phyloP scores from a whole-genome alignment of 2,113 vertebrate species.

The Prochilodus magdalenae region DNA sequence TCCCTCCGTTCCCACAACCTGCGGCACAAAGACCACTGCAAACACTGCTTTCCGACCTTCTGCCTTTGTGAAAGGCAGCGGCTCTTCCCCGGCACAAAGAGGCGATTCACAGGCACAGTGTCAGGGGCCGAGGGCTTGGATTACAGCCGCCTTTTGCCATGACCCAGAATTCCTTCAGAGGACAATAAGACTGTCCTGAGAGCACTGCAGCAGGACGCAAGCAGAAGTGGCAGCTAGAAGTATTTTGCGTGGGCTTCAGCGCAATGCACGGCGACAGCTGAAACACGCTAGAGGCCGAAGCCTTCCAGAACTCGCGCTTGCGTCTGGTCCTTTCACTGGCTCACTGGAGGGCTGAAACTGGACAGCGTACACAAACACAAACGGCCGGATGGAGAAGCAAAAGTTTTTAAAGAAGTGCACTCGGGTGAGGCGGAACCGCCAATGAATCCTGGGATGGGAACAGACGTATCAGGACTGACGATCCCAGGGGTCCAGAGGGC shows the following conservation, averaged over 20 bases:
- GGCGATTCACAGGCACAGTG: slow-evolving; percentile 57
- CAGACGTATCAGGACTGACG: no score
- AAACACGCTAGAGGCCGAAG: slow-evolving; percentile 14
- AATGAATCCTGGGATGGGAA: no score
- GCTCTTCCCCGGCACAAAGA: slow-evolving; percentile 59
- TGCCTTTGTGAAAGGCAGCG: slow-evolving; percentile 41
- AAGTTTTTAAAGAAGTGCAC: no score
- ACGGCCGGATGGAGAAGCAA: no score
- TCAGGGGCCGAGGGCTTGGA: slow-evolving; percentile 54
- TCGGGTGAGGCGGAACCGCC: no score
- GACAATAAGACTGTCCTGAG: slow-evolving; percentile 44
- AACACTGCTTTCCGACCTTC: slow-evolving; percentile 54
- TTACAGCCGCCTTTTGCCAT: slow-evolving; percentile 54
- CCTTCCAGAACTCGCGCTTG: not conserved
- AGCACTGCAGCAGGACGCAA: slow-evolving; percentile 22
- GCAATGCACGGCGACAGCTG: slow-evolving; percentile 14
- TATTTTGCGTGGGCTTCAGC: slow-evolving; percentile 37
- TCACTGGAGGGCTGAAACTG: not conserved
- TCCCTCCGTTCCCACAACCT: slow-evolving; percentile 36
- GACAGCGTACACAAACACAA: no score
- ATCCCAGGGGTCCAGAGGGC: no score
- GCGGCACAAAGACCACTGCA: slow-evolving; percentile 51
- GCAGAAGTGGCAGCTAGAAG: slow-evolving; percentile 27
- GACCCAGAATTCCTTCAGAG: slow-evolving; percentile 57
- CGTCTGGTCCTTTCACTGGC: not conserved